Evolutionary conservation across 2,797 vertebrate species (phyloP).

Genomic region (Takifugu rubripes): DNA sequence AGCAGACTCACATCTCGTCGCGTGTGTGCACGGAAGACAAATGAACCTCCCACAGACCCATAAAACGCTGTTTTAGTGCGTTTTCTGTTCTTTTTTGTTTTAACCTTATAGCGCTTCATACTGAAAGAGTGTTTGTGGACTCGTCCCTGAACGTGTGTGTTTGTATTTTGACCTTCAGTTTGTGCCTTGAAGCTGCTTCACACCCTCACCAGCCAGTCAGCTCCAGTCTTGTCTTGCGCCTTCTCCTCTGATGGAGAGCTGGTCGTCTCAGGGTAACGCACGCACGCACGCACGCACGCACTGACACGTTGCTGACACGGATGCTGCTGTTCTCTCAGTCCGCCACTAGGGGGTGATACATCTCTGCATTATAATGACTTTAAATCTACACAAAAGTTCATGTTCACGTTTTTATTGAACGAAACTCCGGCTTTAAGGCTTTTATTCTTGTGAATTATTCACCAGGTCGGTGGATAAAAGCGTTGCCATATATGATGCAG

Average conservation of each 20-base stretch:
- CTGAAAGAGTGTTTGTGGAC: background rate
- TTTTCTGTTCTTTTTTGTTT: background rate
- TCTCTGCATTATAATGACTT: background rate
- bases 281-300: background rate
- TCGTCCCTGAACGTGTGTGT: slow-evolving; percentile 5
- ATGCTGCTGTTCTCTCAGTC: slow-evolving; percentile 28
- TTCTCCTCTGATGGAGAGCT: slow-evolving; percentile 84
- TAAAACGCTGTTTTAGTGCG: background rate
- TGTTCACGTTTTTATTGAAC: too few relatives aligned
- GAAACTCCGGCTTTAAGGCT: background rate
- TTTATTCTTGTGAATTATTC: slow-evolving; percentile 32
- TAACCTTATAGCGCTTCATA: background rate
- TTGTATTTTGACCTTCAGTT: slow-evolving; percentile 58
- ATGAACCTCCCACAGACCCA: slow-evolving; percentile 7
- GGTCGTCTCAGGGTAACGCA: slow-evolving; percentile 80
- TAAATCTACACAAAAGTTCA: too few relatives aligned
- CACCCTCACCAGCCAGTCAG: slow-evolving; percentile 76
- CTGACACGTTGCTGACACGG: background rate
- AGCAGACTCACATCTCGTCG: slow-evolving; percentile 2
- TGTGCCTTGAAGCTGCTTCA: slow-evolving; percentile 74
- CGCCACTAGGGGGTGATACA: slow-evolving; percentile 56
- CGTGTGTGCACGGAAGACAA: slow-evolving; percentile 4
- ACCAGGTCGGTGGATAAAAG: slow-evolving; percentile 87
- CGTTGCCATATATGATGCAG: slow-evolving; percentile 78
- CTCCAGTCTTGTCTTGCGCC: slow-evolving; percentile 84